Conservation (phyloP, 2,113 vertebrate genomes). For the Galbula dea region DNA sequence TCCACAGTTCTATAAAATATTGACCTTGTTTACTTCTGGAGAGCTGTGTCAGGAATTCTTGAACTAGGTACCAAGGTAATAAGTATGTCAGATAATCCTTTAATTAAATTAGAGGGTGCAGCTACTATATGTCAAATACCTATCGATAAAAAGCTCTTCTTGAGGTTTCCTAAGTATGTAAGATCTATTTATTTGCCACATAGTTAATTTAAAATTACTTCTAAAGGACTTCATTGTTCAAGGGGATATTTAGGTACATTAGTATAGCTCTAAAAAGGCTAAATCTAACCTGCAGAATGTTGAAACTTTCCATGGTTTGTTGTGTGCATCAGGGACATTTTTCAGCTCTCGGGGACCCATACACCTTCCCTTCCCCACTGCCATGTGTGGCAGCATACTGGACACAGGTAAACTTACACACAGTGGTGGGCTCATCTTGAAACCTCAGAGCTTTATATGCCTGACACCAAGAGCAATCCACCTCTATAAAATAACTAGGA, state of each 20-base stretch:
- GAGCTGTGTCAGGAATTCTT: conserved; percentile 43
- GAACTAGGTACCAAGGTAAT: conserved; percentile 18
- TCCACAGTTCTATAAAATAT: conserved; percentile 25
- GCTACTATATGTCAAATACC: conserved; percentile 54
- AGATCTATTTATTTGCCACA: conserved; percentile 60
- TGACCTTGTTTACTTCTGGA: conserved; percentile 3
- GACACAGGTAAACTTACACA: background rate
- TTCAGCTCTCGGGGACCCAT: background rate
- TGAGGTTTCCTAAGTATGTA: conserved; percentile 53
- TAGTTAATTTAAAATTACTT: conserved; percentile 66
- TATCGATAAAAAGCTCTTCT: conserved; percentile 64
- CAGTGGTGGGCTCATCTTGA: background rate
- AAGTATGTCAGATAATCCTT: conserved; percentile 59
- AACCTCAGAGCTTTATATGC: background rate
- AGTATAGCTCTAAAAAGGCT: background rate
- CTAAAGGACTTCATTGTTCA: conserved; percentile 50
- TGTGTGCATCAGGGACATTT: background rate
- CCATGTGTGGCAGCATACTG: background rate
- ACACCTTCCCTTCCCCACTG: background rate
- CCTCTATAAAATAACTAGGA: background rate
- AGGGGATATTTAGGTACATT: background rate
- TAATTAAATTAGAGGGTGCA: conserved; percentile 67
- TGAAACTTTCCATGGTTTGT: background rate
- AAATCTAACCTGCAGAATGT: background rate
- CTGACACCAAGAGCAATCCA: background rate